Evolutionary conservation across 2,113 vertebrate species (phyloP), one percentile per base, ranked within the genome.

Genomic region (Turnix velox): DNA sequence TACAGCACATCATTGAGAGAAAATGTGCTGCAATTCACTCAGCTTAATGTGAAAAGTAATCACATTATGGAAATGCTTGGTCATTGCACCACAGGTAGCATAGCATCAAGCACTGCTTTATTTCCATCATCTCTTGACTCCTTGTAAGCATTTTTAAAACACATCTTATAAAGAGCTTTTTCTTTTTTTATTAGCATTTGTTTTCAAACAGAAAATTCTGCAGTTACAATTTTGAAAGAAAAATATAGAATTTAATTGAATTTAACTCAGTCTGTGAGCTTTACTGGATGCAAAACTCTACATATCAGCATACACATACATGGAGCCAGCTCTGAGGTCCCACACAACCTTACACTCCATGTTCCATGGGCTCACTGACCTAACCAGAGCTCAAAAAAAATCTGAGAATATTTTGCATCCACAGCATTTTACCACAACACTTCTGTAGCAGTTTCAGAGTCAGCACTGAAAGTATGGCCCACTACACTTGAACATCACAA

Each of bases 341-440:
- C 73, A 59, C 23, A 10, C 0, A 1, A 33, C 57, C 37, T 57
- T 6, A 10, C 37, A 9, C 22, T 40, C 54, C 1, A 0, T 6
- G 13, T 40, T 68, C 54, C 17, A 43, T 42, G 35, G 20, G 65
- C 24, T 52, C 35, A 14, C 73, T 39, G 37, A 65, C 39, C 49
- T 71, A 49, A 66, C 5, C 43, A 58, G 3, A 57, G 33, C 27
- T 49, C 24, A 39, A 31, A 77, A 77, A 31, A 20, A 12, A 15
- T 49, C 3, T 20, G 15, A 78, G 43, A 19, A 30, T 8, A 13
- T 59, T 75, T n/a, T 46, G 12, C 17, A 67, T 10, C 27, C 33
- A 57, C 48, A 58, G 4, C 7, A 19, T 39, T 25, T 43, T 14
- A 67, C 30, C n/a, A 27, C 40, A 89, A 43, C 8, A 14, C 9